These are phyloP conservation scores for Orchesella cincta DNA, from an alignment of 1,140 invertebrate genomes.

Conservation along the genomic window DNA sequence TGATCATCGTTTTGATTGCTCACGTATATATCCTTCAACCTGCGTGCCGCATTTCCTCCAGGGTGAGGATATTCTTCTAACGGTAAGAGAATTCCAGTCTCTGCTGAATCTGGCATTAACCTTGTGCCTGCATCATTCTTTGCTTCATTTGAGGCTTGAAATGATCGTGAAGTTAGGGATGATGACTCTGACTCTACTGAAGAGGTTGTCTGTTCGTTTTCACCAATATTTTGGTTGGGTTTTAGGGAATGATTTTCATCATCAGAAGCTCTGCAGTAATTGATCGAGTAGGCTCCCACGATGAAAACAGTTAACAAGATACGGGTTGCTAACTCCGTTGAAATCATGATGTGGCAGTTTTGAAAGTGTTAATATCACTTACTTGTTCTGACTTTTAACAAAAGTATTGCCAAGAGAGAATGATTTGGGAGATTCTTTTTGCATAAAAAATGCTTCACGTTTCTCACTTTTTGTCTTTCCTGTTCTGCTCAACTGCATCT, in stretches of 20 bases:
- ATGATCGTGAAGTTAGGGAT: not conserved
- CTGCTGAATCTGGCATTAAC: not conserved
- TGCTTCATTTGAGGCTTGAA: not conserved
- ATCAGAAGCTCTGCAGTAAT: not conserved
- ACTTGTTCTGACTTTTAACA: not conserved
- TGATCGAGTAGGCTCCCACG: not conserved
- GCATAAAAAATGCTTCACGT: conserved; percentile 8
- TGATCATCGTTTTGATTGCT: not conserved
- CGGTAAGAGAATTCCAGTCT: conserved; percentile 7
- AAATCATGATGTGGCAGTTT: conserved; percentile 37
- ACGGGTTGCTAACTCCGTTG: conserved; percentile 46
- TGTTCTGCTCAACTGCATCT: conserved; percentile 46
- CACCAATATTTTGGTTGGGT: no score
- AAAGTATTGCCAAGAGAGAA: not conserved
- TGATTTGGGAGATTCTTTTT: not conserved
- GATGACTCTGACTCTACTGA: not conserved
- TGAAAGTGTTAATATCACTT: conserved; percentile 12
- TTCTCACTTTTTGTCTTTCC: conserved; percentile 25
- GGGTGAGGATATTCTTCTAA: not conserved
- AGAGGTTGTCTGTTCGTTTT: not conserved
- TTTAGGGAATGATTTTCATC: no score
- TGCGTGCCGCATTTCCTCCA: not conserved
- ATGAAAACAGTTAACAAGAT: conserved; percentile 46
- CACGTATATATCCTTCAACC: not conserved
- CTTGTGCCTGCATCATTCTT: not conserved